Conservation (phyloP, 2,888 invertebrate genomes). For the Sussaba pulchella region DNA sequence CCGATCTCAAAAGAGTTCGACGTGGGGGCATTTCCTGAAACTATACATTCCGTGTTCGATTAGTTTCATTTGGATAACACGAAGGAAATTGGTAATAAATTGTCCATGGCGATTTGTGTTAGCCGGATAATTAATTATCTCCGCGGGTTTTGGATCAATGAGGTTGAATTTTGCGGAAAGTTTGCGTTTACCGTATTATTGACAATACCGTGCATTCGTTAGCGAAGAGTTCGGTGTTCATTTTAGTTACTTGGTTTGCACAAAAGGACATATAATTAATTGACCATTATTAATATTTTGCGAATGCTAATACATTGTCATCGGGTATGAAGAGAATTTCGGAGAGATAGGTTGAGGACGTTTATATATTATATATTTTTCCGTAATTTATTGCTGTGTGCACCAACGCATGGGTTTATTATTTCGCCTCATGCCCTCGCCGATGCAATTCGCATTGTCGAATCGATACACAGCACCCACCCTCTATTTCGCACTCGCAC, state of each 20-base stretch:
- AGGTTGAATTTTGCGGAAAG: neutral
- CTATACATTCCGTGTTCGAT: neutral
- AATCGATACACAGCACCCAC: conserved; percentile 15
- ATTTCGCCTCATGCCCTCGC: neutral
- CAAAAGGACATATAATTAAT: conserved; percentile 46
- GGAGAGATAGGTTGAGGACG: conserved; percentile 4
- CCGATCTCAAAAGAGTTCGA: no score
- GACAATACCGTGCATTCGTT: neutral
- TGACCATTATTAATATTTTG: conserved; percentile 16
- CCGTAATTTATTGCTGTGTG: conserved; percentile 13
- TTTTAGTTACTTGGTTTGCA: conserved; percentile 5
- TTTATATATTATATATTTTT: conserved; percentile 34
- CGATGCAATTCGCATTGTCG: neutral
- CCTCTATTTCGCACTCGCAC: neutral
- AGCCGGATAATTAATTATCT: neutral
- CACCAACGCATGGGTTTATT: neutral
- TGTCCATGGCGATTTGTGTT: neutral
- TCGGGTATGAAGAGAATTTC: conserved; percentile 12
- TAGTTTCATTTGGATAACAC: neutral
- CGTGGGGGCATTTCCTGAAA: neutral
- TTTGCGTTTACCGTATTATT: neutral
- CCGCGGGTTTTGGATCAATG: neutral
- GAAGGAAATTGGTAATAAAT: conserved; percentile 1
- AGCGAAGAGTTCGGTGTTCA: neutral
- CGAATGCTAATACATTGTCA: conserved; percentile 3